Percentiles rank a stretch among this genome's conserved stretches.
Evolutionary conservation across 2,888 invertebrate genomes (phyloP).

Genomic region (Lobophora halterata): DNA sequence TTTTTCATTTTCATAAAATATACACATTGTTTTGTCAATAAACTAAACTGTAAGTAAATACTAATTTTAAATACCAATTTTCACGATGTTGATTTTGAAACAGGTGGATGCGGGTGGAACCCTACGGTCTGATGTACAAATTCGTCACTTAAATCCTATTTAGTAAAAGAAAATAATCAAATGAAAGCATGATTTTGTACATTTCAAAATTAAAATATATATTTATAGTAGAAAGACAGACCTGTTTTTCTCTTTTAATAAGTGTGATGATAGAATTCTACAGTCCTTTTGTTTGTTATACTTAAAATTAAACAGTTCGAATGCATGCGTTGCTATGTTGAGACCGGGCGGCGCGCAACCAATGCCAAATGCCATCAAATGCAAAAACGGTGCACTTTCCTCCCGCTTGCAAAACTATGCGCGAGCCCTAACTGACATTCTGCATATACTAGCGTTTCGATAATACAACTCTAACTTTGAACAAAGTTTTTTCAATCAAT

Average conservation of each 20-base stretch:
- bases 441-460: constrained; percentile 25
- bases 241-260: constrained; percentile 60
- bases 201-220: constrained; percentile 65
- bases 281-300: constrained; percentile 69
- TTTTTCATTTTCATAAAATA: constrained; percentile 81
- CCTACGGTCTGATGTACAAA: constrained; percentile 60
- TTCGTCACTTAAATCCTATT: constrained; percentile 74
- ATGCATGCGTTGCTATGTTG: constrained; percentile 44
- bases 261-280: constrained; percentile 78
- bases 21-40: constrained; percentile 81
- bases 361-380: constrained; percentile 66
- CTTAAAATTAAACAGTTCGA: constrained; percentile 74
- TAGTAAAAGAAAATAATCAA: constrained; percentile 71
- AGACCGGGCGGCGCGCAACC: constrained; percentile 26
- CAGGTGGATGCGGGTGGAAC: constrained; percentile 44
- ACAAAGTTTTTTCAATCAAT: constrained; percentile 11
- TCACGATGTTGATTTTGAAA: constrained; percentile 65
- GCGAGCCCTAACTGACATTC: constrained; percentile 12
- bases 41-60: constrained; percentile 81
- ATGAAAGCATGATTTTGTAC: constrained; percentile 79
- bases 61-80: constrained; percentile 80
- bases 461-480: constrained; percentile 22
- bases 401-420: constrained; percentile 11
- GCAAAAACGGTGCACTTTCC: constrained; percentile 39
- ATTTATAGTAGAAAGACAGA: constrained; percentile 50